Evolutionary conservation across 1,140 invertebrate genomes (phyloP).

Genomic region (Drosophila persimilis): DNA sequence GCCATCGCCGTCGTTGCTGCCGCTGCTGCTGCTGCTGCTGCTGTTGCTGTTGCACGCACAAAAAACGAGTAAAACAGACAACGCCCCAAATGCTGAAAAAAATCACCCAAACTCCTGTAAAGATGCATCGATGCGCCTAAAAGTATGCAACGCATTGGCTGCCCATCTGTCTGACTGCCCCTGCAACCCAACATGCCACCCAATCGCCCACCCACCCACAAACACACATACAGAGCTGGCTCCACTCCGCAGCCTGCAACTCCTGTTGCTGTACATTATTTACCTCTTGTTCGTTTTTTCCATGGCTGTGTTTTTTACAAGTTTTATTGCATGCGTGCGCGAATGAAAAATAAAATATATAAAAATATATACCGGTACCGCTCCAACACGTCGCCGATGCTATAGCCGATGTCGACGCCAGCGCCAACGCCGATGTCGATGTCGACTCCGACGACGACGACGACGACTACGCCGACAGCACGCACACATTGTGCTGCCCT

Average conservation of each 20-base stretch:
- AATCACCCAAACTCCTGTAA: constrained; percentile 46
- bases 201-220: background rate
- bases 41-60: constrained; percentile 56
- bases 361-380: constrained; percentile 81
- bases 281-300: constrained; percentile 79
- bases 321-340: constrained; percentile 81
- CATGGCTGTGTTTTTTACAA: constrained; percentile 65
- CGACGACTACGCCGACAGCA: constrained; percentile 6
- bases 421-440: background rate
- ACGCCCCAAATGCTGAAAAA: constrained; percentile 69
- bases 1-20: constrained; percentile 13
- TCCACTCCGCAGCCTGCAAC: constrained; percentile 2
- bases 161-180: constrained; percentile 55
- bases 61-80: constrained; percentile 77
- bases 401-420: constrained; percentile 6
- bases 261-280: constrained; percentile 67
- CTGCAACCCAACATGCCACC: background rate
- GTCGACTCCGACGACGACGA: constrained; percentile 5
- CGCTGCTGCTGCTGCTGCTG: constrained; percentile 14
- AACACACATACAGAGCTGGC: background rate
- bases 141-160: constrained; percentile 75
- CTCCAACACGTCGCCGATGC: constrained; percentile 59
- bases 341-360: constrained; percentile 82
- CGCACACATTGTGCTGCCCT: background rate
- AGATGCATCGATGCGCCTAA: constrained; percentile 68